Percentiles rank a stretch among this genome's conserved stretches.
Conservation (phyloP, 2,888 invertebrate genomes). For the Ischnus inquisitorius region DNA sequence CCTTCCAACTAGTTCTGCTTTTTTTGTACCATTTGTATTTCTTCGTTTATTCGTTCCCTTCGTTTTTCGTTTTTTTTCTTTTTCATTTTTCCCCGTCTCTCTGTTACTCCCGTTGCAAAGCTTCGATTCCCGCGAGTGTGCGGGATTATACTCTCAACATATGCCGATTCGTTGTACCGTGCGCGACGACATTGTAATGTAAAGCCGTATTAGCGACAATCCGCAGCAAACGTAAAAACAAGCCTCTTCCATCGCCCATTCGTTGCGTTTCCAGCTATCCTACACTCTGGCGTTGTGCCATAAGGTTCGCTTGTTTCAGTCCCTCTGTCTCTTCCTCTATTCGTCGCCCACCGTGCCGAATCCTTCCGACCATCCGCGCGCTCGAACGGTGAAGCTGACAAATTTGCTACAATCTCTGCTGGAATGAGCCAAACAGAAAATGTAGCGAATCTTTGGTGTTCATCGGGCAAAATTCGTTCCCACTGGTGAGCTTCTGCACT, state of each 20-base stretch:
- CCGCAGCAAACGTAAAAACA: conserved; percentile 44
- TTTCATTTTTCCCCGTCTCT: conserved; percentile 19
- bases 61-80: not conserved
- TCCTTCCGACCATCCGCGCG: not conserved
- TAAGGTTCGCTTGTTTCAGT: conserved; percentile 58
- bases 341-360: conserved; percentile 9
- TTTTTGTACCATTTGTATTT: conserved; percentile 16
- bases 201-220: conserved; percentile 60
- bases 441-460: not conserved
- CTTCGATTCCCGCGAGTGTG: conserved; percentile 25
- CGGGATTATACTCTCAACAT: conserved; percentile 17
- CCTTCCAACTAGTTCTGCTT: conserved; percentile 37
- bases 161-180: conserved; percentile 47
- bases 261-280: conserved; percentile 16
- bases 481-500: conserved; percentile 16
- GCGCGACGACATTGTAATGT: conserved; percentile 49
- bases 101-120: conserved; percentile 23
- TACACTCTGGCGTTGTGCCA: conserved; percentile 48
- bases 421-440: not conserved
- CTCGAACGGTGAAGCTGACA: conserved; percentile 16
- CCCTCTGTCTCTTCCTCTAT: conserved; percentile 21
- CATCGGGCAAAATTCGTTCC: not conserved
- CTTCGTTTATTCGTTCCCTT: conserved; percentile 27
- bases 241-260: conserved; percentile 14
- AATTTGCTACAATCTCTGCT: not conserved